These are phyloP conservation scores for Nasonia longicornis DNA, from an alignment of 1,140 invertebrate species.

Conservation along the genomic window DNA sequence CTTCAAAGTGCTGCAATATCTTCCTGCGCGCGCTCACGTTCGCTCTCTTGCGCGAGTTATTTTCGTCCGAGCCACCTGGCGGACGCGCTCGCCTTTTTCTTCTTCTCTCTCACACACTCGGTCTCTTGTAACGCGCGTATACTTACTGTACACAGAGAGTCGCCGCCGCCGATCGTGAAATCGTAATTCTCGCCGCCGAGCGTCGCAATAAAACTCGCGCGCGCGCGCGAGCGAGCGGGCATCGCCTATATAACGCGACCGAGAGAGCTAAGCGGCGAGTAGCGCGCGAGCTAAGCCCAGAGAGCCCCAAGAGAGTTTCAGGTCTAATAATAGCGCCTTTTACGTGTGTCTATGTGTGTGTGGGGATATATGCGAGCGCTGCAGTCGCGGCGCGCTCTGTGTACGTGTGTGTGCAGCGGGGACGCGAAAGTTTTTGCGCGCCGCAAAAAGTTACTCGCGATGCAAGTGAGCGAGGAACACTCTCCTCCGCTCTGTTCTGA, in stretches of 20 bases:
- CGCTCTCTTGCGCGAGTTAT: constrained; percentile 11
- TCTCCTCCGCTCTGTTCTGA: too few relatives aligned
- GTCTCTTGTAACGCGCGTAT: constrained; percentile 27
- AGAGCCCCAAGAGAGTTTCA: background rate
- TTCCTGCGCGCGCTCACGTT: background rate
- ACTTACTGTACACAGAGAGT: background rate
- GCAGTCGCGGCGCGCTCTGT: too few relatives aligned
- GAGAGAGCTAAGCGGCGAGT: background rate
- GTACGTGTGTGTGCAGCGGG: too few relatives aligned
- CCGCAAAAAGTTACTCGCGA: background rate
- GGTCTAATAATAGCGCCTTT: constrained; percentile 12
- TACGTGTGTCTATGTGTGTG: background rate
- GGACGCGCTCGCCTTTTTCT: constrained; percentile 21
- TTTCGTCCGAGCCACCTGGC: constrained; percentile 28
- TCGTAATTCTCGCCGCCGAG: constrained; percentile 17
- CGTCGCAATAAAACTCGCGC: constrained; percentile 19
- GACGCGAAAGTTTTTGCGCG: background rate
- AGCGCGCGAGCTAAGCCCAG: background rate
- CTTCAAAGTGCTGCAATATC: constrained; percentile 14
- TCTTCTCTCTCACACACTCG: constrained; percentile 13
- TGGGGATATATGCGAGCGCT: background rate
- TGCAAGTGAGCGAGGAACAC: background rate
- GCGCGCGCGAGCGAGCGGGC: background rate
- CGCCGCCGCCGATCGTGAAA: constrained; percentile 1
- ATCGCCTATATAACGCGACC: background rate